Base-by-base conservation (phyloP, 2,888 invertebrate genomes). In the Stenoptilia bipunctidactyla region DNA sequence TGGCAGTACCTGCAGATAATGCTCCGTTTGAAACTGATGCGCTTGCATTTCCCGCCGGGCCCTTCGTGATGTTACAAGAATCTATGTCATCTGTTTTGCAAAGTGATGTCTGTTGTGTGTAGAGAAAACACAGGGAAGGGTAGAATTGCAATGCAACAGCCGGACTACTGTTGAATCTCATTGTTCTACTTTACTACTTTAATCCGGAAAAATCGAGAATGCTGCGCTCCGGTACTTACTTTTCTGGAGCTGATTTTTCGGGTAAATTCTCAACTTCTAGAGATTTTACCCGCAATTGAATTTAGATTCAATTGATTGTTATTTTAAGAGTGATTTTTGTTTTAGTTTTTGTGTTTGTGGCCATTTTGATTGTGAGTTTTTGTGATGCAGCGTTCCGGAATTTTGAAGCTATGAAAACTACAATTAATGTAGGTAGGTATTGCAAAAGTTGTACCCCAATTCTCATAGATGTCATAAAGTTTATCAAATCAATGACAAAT, bases 401-500 rank as follows among this genome's bases (percentile, higher is more conserved):
- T 55, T 75, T 67, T 48, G 73, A 74, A 50, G 49, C 66, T 41
- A 53, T 66, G 34, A 80, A 80, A 57, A 61, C 61, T 38, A 58
- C 62, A 36, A 51, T 80, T 40, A 63, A 62, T 45, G 63, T 80
- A 40, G 80, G 82, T 80, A 54, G 72, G 74, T n/a, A n/a, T n/a
- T n/a, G n/a, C n/a, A n/a, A n/a, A n/a, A n/a, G n/a, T n/a, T n/a
- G n/a, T n/a, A n/a, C n/a, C n/a, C n/a, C n/a, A n/a, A n/a, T n/a
- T n/a, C n/a, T n/a, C n/a, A n/a, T n/a, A n/a, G n/a, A n/a, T n/a
- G n/a, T n/a, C n/a, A n/a, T n/a, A n/a, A n/a, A n/a, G n/a, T n/a
- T n/a, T n/a, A n/a, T n/a, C n/a, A n/a, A n/a, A n/a, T n/a, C n/a
- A n/a, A n/a, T n/a, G n/a, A n/a, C n/a, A n/a, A n/a, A n/a, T n/a